Evolutionary conservation across 2,113 vertebrate genomes (phyloP), one percentile per base, ranked within the genome.

Genomic region (Leuciscus idus): DNA sequence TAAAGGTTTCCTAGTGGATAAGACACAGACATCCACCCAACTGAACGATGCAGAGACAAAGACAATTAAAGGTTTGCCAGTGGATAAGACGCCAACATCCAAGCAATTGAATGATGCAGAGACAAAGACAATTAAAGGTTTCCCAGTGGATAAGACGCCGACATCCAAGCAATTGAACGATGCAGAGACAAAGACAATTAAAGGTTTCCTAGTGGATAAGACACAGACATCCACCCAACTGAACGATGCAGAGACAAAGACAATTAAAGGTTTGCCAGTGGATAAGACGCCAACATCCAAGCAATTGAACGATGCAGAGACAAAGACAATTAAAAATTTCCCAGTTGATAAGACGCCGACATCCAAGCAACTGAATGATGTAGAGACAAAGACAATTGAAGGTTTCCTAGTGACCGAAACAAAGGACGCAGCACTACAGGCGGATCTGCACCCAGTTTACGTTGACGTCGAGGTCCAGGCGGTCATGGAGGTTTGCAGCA

Each of bases 391-490:
- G 96, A 97, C 96, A 0, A 87, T 17, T 6, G 8, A 74, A 33
- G 68, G 19, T 36, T 39, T 52, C 15, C 39, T 4, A 6, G 30
- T 36, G 59, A 39, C 79, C 10, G 26, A 33, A 48, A 79, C 17
- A 11, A 61, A 83, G 21, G 79, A 83, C 4, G 74, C 19, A 46
- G 66, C 30, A 90, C 52, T 87, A 89, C 30, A 23, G 73, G 0
- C 92, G 91, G 17, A 82, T 36, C 12, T 87, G 85, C 19, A 28
- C 8, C 61, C 9, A 4, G 23, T 36, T 79, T 83, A 50, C 4
- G 23, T 3, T 68, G 97, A 98, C 28, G 96, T 95, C 0, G 97
- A 94, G 30, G 92, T 98, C 46, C 98, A 99, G 89, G 95, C 95
- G 0, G 94, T 95, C 83, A 94, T 94, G 13, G 92, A 92, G 0